phyloP scores from a whole-genome alignment of 2,113 vertebrate genomes.

The Hepsetus odoe region DNA sequence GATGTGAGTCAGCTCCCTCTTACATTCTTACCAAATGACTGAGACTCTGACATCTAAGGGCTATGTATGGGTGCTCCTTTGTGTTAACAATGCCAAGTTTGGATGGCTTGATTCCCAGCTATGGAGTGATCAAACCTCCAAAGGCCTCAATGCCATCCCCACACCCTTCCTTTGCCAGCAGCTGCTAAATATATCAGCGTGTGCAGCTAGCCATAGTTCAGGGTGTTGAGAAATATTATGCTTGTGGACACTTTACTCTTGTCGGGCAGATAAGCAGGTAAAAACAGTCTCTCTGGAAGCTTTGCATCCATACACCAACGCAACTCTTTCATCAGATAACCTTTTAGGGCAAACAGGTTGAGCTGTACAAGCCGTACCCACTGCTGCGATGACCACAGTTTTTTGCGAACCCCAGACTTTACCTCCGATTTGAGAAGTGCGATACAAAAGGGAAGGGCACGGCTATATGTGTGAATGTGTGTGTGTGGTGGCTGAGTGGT shows the following conservation, averaged over 20 bases:
- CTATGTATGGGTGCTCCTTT: slow-evolving; percentile 41
- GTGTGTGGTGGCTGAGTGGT: slow-evolving; percentile 54
- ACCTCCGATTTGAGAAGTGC: slow-evolving; percentile 31
- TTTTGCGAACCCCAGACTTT: slow-evolving; percentile 15
- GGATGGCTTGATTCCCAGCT: slow-evolving; percentile 50
- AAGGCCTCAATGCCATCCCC: slow-evolving; percentile 42
- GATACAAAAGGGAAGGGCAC: slow-evolving; percentile 18
- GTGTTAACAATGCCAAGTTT: slow-evolving; percentile 47
- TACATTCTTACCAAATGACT: slow-evolving; percentile 37
- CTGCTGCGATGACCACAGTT: neutral
- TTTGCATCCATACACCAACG: slow-evolving; percentile 40
- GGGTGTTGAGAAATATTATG: slow-evolving; percentile 66
- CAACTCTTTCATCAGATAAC: slow-evolving; percentile 22
- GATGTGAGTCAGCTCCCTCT: slow-evolving; percentile 25
- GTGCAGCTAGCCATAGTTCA: slow-evolving; percentile 50
- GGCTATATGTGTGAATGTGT: slow-evolving; percentile 48
- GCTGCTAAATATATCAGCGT: slow-evolving; percentile 69
- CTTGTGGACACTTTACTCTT: slow-evolving; percentile 66
- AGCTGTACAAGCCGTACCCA: neutral
- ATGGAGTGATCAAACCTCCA: slow-evolving; percentile 44
- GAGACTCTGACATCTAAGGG: slow-evolving; percentile 44
- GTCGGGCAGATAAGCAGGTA: slow-evolving; percentile 68
- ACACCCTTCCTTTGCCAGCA: slow-evolving; percentile 49
- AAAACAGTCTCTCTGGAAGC: slow-evolving; percentile 67
- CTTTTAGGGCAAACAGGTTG: slow-evolving; percentile 38